Evolutionary conservation across 2,797 vertebrate species (phyloP).

Genomic region (Ibycter americanus): DNA sequence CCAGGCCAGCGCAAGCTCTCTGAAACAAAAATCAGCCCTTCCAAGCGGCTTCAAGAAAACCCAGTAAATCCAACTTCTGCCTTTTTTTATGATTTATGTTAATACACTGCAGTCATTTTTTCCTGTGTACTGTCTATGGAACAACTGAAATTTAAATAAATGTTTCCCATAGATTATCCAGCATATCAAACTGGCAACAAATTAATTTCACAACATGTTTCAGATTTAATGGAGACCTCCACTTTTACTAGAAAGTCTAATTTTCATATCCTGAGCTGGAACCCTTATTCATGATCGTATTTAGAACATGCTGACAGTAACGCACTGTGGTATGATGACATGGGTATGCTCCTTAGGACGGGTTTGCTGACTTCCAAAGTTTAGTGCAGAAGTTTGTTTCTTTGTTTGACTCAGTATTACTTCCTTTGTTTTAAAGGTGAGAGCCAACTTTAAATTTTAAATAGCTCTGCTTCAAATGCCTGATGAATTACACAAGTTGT

Average conservation of each 20-base stretch:
- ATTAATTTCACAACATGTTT: conserved; percentile 37
- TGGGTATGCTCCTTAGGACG: not conserved
- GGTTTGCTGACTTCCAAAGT: not conserved
- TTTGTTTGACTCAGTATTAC: not conserved
- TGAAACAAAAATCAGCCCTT: conserved; percentile 8
- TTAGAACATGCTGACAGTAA: not conserved
- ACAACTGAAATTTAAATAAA: not conserved
- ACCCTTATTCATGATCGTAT: not conserved
- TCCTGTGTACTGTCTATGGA: not conserved
- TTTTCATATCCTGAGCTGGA: not conserved
- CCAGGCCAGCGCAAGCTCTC: not conserved
- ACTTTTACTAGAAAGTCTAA: not conserved
- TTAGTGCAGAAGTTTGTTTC: not conserved
- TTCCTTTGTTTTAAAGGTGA: not conserved
- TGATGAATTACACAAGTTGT: not conserved
- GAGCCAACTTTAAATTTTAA: conserved; percentile 4
- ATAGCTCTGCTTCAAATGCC: not conserved
- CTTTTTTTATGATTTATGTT: conserved; percentile 34
- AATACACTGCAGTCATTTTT: not conserved
- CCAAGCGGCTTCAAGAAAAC: conserved; percentile 26
- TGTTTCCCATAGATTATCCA: conserved; percentile 26
- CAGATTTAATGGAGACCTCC: not conserved
- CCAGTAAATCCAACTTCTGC: not conserved
- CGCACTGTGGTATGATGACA: not conserved
- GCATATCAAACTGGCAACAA: conserved; percentile 7